These are phyloP conservation scores for Druceiella hillmani DNA, from an alignment of 2,888 invertebrate genomes.

Conservation along the genomic window DNA sequence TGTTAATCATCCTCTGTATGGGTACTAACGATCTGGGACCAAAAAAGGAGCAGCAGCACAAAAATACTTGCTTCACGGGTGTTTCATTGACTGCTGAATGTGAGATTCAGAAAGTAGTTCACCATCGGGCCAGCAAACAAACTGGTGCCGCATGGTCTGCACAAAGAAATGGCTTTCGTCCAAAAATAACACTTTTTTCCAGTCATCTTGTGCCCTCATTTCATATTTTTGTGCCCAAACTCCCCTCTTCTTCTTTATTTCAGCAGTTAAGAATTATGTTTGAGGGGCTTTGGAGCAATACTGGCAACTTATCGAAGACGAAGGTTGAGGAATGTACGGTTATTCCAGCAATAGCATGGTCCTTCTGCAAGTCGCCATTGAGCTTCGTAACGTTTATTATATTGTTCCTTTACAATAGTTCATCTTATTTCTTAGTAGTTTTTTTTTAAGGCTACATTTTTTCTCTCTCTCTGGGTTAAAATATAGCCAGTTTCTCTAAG, in stretches of 20 bases:
- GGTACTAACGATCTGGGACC: neutral
- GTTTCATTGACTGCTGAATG: neutral
- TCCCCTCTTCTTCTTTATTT: conserved; percentile 1
- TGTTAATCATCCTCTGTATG: conserved; percentile 1
- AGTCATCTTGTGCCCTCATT: neutral
- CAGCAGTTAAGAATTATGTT: neutral
- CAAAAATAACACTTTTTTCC: conserved; percentile 3
- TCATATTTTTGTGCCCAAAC: conserved; percentile 4
- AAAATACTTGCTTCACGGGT: conserved; percentile 1
- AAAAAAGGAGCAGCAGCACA: conserved; percentile 2
- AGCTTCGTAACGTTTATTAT: too few species aligned
- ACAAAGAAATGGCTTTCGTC: conserved; percentile 4
- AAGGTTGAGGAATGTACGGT: too few species aligned
- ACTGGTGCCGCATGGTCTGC: conserved; percentile 1
- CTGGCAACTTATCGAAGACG: conserved; percentile 1
- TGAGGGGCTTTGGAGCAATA: conserved; percentile 1
- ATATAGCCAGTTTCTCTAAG: too few species aligned
- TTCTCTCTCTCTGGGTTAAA: too few species aligned
- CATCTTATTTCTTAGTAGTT: too few species aligned
- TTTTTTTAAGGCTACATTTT: too few species aligned
- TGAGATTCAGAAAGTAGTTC: conserved; percentile 1
- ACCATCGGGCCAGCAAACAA: conserved; percentile 2
- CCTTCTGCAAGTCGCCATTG: too few species aligned
- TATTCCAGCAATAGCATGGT: too few species aligned
- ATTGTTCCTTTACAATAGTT: too few species aligned